Percentiles rank a stretch among this genome's conserved stretches.
Evolutionary conservation across 2,113 vertebrate species (phyloP).

Genomic region (Circaetus cinerascens): DNA sequence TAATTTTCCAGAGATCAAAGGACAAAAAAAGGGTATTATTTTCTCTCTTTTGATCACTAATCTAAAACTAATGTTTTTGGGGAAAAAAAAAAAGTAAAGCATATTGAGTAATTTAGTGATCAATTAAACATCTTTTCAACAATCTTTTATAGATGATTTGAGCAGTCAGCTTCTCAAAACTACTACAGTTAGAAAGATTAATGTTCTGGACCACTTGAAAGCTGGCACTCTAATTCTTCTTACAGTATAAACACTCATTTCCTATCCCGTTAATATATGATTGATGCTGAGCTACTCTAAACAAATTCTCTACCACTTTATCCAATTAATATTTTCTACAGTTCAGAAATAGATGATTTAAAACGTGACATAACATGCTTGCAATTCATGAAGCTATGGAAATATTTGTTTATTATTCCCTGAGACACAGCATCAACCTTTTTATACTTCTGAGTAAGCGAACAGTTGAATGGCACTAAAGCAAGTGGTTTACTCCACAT

Average conservation of each 20-base stretch:
- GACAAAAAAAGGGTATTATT: not conserved
- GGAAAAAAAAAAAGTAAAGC: not conserved
- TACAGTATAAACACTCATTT: conserved; percentile 41
- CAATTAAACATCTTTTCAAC: conserved; percentile 32
- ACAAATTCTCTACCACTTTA: conserved; percentile 38
- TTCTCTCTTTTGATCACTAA: not conserved
- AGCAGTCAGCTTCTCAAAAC: conserved; percentile 32
- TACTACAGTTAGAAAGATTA: conserved; percentile 38
- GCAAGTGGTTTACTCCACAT: not conserved
- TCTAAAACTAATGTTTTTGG: not conserved
- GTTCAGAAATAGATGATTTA: conserved; percentile 6
- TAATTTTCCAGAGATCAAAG: conserved; percentile 6
- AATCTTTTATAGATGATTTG: not conserved
- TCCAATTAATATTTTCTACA: not conserved
- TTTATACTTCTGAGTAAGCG: not conserved
- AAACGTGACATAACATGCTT: not conserved
- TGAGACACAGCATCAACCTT: not conserved
- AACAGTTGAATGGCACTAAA: not conserved
- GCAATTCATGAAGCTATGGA: not conserved
- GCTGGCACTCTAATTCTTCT: conserved; percentile 49
- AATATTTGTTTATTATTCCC: not conserved
- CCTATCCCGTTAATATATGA: conserved; percentile 35
- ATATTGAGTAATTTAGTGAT: not conserved
- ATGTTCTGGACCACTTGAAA: conserved; percentile 50
- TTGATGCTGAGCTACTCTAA: conserved; percentile 31